Base-by-base conservation (phyloP, 2,113 vertebrate genomes). In the Eudorcas thomsonii region DNA sequence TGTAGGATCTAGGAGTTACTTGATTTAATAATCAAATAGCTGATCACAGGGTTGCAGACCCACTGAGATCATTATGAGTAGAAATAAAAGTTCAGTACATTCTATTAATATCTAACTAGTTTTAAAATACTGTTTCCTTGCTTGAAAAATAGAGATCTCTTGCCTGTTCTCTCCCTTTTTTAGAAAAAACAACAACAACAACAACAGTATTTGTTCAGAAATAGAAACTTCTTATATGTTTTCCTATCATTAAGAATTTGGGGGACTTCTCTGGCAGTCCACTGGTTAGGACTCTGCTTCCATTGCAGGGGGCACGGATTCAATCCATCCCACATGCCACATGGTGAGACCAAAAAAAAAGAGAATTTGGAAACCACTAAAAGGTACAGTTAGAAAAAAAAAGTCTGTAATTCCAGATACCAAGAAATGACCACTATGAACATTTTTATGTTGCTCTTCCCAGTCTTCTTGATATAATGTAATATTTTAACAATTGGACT, bases 331-430 rank as follows among this genome's bases (percentile, higher is more conserved):
- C 5, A 19, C 48, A 12, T 81, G 78, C 48, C 16, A 33, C 48
- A 33, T n/a, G 28, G 48, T 30, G 17, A 50, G 28, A 50, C 28
- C 45, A 50, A 78, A 48, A 30, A 50, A 80, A 45, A 30, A 50
- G 94, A 95, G 59, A 90, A 55, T 94, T 94, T 97, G 45, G 60
- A 94, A 91, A 82, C 91, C 21, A 50, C 71, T 84, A 6, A 93
- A 92, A 92, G 28, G 12, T 77, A 78, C 8, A 93, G 33, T 54
- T 91, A 88, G 64, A 62, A 80, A 50, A 92, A 97, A 97, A 74
- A 43, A 78, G 59, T 55, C 93, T 95, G 64, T 71, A 94, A 92
- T 97, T 94, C n/a, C 19, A 30, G 92, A 64, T 55, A 52, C 57
- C 28, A 90, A 80, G 89, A 94, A 19, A 82, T 48, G 30, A 36